phyloP scores from a whole-genome alignment of 2,888 invertebrate genomes.

The Dione vanillae region DNA sequence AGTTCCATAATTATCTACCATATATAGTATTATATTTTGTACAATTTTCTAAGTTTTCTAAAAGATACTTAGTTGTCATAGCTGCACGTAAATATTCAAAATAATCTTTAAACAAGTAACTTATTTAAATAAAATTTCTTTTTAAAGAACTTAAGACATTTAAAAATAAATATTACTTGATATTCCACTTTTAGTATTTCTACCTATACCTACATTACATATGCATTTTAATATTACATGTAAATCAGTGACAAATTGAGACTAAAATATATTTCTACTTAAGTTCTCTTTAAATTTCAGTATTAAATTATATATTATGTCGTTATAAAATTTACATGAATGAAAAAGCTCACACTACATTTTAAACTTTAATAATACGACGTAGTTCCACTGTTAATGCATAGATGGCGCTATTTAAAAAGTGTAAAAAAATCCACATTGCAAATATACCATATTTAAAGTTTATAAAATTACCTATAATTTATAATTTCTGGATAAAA shows the following conservation, averaged over 20 bases:
- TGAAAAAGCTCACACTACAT: background rate
- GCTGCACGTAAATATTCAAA: too few species aligned
- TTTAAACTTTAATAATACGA: background rate
- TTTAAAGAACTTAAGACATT: too few species aligned
- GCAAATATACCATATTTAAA: background rate
- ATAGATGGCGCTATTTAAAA: slow-evolving; percentile 48
- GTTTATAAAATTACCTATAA: background rate
- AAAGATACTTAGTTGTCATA: too few species aligned
- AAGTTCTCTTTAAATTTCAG: background rate
- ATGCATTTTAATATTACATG: background rate
- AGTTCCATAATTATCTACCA: too few species aligned
- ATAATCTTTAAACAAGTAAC: too few species aligned
- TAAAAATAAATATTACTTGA: too few species aligned
- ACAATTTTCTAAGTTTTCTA: too few species aligned
- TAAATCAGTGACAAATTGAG: background rate
- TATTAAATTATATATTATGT: background rate
- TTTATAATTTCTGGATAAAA: background rate
- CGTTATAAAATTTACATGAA: background rate
- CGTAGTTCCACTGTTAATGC: slow-evolving; percentile 44
- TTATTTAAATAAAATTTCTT: too few species aligned
- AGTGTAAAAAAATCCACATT: background rate
- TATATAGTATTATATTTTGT: too few species aligned
- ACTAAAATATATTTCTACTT: background rate
- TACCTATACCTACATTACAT: background rate
- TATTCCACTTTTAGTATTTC: too few species aligned